Evolutionary conservation across 2,113 vertebrate genomes (phyloP).

Genomic region (Peromyscus polionotus): DNA sequence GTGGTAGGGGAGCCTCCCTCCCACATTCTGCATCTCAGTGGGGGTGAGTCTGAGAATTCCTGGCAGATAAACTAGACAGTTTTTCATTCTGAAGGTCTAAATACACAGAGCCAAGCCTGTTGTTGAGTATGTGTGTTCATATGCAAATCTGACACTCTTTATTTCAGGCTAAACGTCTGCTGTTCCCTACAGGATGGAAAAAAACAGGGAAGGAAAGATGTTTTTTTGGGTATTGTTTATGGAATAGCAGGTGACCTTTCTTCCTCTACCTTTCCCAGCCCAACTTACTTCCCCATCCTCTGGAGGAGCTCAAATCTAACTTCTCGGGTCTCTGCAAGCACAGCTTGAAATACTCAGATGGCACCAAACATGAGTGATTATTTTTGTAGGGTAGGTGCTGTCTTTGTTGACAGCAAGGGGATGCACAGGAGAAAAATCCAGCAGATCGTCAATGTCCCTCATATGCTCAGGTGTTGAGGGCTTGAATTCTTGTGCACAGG

Average conservation of each 20-base stretch:
- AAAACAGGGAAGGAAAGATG: conserved; percentile 7
- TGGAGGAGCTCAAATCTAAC: neutral
- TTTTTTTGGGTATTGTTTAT: conserved; percentile 53
- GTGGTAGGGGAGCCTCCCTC: neutral
- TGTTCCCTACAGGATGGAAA: conserved; percentile 37
- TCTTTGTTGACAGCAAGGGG: neutral
- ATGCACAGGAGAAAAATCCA: neutral
- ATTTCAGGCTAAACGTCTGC: conserved; percentile 61
- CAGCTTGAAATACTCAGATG: neutral
- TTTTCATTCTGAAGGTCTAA: neutral
- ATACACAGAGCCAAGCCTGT: neutral
- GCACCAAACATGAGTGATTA: neutral
- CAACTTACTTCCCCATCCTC: neutral
- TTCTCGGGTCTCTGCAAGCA: conserved; percentile 6
- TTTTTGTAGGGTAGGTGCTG: neutral
- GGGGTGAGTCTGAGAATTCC: neutral
- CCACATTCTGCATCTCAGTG: neutral
- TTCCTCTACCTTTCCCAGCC: conserved; percentile 10
- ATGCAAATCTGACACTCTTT: conserved; percentile 36
- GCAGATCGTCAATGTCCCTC: neutral
- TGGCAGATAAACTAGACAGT: neutral
- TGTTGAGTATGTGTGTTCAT: neutral
- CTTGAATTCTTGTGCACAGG: neutral
- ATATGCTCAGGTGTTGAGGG: neutral
- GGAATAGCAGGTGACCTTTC: conserved; percentile 38